Evolutionary conservation across 2,113 vertebrate genomes (phyloP), one percentile per base, ranked within the genome.

Genomic region (Festucalex cinctus): DNA sequence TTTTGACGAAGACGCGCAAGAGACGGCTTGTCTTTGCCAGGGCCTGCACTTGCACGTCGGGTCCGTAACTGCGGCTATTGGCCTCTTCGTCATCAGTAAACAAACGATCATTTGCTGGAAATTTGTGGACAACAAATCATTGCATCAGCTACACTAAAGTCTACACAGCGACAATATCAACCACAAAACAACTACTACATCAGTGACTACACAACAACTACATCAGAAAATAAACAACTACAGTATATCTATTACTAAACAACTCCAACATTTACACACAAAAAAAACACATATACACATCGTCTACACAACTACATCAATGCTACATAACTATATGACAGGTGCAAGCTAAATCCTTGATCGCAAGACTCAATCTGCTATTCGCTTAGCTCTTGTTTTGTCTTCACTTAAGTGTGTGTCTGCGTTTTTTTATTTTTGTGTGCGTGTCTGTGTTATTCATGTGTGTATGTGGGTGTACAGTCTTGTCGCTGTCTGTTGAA

Each of bases 11-110:
- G 0, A 74, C 60, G 70, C 16, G 80, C 81, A 84, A 77, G 81
- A 78, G 62, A 79, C 48, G 81, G 66, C 81, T 65, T 76, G 77
- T 81, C 80, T 70, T 46, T 59, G 41, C 63, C 68, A 57, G 80
- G 68, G 64, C 70, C 14, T 78, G 76, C 70, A 76, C 73, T 63
- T 70, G 77, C 75, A 39, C 75, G 44, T 5, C 16, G 44, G 16
- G 44, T n/a, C 16, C 3, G 19, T 7, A 73, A 13, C 6, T 59
- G 46, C n/a, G 3, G 26, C 68, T 60, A 35, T 59, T 49, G 22
- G n/a, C 26, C 28, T 46, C 36, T 2, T 20, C 17, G 16, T 36
- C 57, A 35, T 60, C 58, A n/a, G 19, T 22, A 56, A 26, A 56
- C 53, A 56, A 26, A 17, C 3, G 49, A 51, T 56, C 22, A 19